A percentile compares a stretch with the other conserved stretches of the same genome.
phyloP scores from a whole-genome alignment of 2,797 vertebrate genomes.

The Apodemus agrarius region DNA sequence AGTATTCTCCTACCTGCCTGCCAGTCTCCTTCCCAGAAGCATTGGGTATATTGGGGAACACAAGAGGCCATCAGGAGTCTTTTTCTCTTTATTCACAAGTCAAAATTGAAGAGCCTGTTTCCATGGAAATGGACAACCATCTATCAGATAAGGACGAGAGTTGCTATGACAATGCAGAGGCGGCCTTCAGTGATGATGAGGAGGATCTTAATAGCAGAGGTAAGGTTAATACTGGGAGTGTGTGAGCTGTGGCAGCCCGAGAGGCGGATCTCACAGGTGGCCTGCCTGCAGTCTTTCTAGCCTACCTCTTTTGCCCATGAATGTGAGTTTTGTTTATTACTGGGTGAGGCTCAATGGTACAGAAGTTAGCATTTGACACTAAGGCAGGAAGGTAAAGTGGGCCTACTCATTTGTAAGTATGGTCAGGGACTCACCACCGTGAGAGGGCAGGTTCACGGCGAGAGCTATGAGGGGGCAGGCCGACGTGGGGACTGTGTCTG shows the following conservation, averaged over 20 bases:
- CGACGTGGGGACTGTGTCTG: background rate
- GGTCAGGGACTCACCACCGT: background rate
- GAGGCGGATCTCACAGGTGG: background rate
- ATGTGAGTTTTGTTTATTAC: background rate
- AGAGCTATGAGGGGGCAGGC: background rate
- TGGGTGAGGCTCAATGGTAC: background rate
- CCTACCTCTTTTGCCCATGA: background rate
- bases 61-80: background rate
- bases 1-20: background rate
- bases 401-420: background rate
- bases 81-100: slow-evolving; percentile 83
- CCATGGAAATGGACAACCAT: slow-evolving; percentile 97
- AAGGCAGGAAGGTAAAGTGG: background rate
- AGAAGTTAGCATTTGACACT: background rate
- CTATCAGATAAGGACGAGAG: slow-evolving; percentile 96
- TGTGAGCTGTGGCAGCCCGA: rapidly evolving
- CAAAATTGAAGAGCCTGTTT: slow-evolving; percentile 94
- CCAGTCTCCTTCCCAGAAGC: slow-evolving; percentile 1
- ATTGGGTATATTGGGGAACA: background rate
- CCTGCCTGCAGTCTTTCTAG: background rate
- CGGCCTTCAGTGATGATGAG: slow-evolving; percentile 96
- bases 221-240: slow-evolving; percentile 66
- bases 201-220: slow-evolving; percentile 96
- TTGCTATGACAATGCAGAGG: slow-evolving; percentile 96
- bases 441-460: background rate